These are phyloP conservation scores for Stenurella melanura DNA, from an alignment of 2,888 invertebrate species.

Conservation along the genomic window DNA sequence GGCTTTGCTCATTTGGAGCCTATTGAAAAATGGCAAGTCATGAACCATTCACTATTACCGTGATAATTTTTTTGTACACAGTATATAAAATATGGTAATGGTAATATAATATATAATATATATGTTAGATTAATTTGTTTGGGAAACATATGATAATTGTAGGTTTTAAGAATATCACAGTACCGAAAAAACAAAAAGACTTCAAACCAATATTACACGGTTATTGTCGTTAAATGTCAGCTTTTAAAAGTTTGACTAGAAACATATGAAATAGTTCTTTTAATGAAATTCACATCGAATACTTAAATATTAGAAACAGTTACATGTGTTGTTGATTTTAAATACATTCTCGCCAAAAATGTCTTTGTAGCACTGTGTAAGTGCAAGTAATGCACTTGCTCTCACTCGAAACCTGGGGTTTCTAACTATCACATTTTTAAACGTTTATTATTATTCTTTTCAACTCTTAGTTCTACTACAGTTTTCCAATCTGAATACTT, in stretches of 20 bases:
- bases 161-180: slow-evolving; percentile 60
- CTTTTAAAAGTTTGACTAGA: slow-evolving; percentile 64
- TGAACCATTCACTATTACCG: neutral
- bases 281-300: slow-evolving; percentile 48
- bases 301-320: neutral
- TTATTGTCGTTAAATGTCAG: slow-evolving; percentile 65
- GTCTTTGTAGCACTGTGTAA: too few species aligned
- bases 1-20: slow-evolving; percentile 7
- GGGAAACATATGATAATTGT: slow-evolving; percentile 18
- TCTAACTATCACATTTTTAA: too few species aligned
- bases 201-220: slow-evolving; percentile 58
- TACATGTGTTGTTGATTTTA: too few species aligned
- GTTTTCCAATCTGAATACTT: neutral
- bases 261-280: slow-evolving; percentile 16
- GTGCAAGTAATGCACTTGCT: too few species aligned
- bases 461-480: neutral
- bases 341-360: too few species aligned
- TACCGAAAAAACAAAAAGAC: slow-evolving; percentile 61
- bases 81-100: slow-evolving; percentile 10
- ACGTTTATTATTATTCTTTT: too few species aligned
- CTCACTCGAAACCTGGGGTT: too few species aligned
- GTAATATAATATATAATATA: slow-evolving; percentile 7
- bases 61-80: neutral
- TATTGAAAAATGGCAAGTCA: slow-evolving; percentile 3
- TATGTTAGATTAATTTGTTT: slow-evolving; percentile 16